A percentile compares a stretch with the other conserved stretches of the same genome.
These are phyloP conservation scores for Ophthalmolycus amberensis DNA, from an alignment of 2,113 vertebrate genomes.

Conservation along the genomic window DNA sequence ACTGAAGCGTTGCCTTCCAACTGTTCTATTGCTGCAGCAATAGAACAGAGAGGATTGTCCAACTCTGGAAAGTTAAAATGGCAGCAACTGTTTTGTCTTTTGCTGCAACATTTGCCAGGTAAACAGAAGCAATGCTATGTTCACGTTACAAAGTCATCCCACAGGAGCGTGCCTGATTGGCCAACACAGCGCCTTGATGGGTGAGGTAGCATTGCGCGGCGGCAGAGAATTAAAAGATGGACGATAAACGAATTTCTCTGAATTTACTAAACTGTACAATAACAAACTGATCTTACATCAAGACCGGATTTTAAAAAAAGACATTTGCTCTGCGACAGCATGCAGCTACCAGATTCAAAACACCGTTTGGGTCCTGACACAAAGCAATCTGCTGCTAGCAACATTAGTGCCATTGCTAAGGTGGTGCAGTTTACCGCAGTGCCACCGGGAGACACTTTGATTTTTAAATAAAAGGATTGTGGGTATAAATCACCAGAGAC, in stretches of 20 bases:
- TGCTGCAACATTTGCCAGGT: not conserved
- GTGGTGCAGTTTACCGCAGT: not conserved
- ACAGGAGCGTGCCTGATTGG: not conserved
- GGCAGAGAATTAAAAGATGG: not conserved
- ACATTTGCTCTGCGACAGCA: not conserved
- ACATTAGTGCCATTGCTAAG: not conserved
- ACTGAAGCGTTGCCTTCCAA: not conserved
- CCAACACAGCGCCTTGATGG: not conserved
- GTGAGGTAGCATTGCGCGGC: not conserved
- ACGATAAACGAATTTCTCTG: not conserved
- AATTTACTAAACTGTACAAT: not conserved
- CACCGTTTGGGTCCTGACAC: not conserved
- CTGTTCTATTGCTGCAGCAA: too few species aligned
- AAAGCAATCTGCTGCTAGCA: not conserved
- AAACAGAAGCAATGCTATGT: not conserved
- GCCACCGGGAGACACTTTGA: not conserved
- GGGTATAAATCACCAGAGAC: constrained; percentile 20
- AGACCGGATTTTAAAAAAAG: not conserved
- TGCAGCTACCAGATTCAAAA: not conserved
- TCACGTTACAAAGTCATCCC: not conserved
- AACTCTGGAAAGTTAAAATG: not conserved
- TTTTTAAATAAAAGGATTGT: constrained; percentile 14
- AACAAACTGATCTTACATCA: not conserved
- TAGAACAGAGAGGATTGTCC: not conserved
- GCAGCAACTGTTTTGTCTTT: not conserved